phyloP scores from a whole-genome alignment of 2,797 vertebrate genomes.

The Manis javanica region DNA sequence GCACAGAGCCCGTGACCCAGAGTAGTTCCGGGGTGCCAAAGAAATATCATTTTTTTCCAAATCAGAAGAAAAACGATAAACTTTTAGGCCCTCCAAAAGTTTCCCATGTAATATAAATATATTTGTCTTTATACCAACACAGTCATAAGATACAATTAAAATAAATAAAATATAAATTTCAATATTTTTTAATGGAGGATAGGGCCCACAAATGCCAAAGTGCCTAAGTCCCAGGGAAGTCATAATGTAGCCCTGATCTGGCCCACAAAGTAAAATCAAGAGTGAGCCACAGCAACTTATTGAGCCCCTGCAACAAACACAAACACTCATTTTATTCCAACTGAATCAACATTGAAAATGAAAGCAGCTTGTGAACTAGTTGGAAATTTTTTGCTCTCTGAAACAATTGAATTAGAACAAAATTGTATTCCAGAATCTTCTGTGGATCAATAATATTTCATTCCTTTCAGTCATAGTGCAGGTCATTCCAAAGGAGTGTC shows the following conservation, averaged over 20 bases:
- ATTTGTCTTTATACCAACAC: slow-evolving; percentile 24
- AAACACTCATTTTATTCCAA: background rate
- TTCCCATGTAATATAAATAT: background rate
- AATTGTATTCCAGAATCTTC: slow-evolving; percentile 27
- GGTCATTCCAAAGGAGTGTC: background rate
- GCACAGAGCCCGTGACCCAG: background rate
- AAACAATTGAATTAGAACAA: slow-evolving; percentile 40
- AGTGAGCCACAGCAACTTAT: background rate
- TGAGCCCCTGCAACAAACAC: background rate
- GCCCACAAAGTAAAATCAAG: slow-evolving; percentile 8
- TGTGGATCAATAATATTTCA: background rate
- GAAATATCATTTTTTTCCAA: slow-evolving; percentile 52
- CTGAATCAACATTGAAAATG: slow-evolving; percentile 17
- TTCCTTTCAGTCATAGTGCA: background rate
- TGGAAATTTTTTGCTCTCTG: slow-evolving; percentile 14
- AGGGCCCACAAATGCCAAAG: background rate
- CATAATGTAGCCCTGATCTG: background rate
- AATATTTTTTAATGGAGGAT: background rate
- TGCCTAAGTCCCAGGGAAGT: background rate
- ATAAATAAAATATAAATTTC: background rate
- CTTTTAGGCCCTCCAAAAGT: background rate
- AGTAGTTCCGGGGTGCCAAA: background rate
- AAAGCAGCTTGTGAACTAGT: background rate
- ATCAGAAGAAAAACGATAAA: slow-evolving; percentile 46
- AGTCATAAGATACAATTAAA: background rate